Evolutionary conservation across 2,113 vertebrate genomes (phyloP), one percentile per base, ranked within the genome.

Genomic region (Serilophus lunatus): DNA sequence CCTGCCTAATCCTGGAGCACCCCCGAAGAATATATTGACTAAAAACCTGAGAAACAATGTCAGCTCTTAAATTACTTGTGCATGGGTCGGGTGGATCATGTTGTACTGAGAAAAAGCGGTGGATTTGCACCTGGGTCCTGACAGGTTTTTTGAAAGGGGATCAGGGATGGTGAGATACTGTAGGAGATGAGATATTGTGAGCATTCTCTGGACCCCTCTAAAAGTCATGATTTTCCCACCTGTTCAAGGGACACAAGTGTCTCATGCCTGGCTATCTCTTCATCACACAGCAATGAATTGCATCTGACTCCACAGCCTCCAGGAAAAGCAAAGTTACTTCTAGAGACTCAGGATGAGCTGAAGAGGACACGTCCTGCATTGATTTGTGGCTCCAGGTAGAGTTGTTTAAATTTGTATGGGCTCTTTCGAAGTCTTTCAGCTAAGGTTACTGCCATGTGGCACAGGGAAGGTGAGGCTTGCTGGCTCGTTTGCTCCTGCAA

Each of bases 51-150:
- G 31, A 40, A 70, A 36, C 22, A 63, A 8, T n/a, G 51, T 25
- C 19, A 82, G 26, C 69, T 53, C 22, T 70, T 66, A 63, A 91
- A 59, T n/a, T 74, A 35, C 8, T 47, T 40, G 38, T 65, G 40
- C 6, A 0, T 3, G 10, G 24, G 20, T 15, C 6, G 24, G 7
- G 11, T n/a, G 7, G 35, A 19, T 76, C 8, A 1, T 17, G 28
- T 22, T 31, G 18, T 29, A 8, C 5, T 10, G 8, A 8, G 7
- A 57, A 25, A 69, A 77, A 65, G 40, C 23, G 31, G 11, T 24
- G 28, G 11, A 26, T 61, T 51, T 83, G 18, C 19, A 60, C 7
- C 25, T 56, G 17, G 20, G 6, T 47, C 26, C 38, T 38, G 64
- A 28, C 4, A 76, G 16, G 26, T 65, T 49, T 65, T 60, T 72